These are phyloP conservation scores for Peromyscus californicus DNA, from an alignment of 2,113 vertebrate species.

Conservation along the genomic window DNA sequence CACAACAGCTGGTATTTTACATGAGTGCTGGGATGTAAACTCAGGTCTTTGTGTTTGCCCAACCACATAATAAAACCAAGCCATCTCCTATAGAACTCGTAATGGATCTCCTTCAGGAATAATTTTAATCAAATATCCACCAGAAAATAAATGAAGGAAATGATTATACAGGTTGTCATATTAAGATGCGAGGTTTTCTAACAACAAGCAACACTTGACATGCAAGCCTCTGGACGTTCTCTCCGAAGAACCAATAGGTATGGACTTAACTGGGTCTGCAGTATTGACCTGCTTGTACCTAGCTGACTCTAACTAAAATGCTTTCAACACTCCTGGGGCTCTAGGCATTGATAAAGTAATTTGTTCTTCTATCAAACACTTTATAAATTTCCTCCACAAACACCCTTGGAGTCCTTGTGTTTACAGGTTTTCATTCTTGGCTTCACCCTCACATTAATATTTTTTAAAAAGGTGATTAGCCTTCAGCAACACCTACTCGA, in stretches of 20 bases:
- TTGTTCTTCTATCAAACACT: neutral
- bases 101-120: neutral
- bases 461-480: neutral
- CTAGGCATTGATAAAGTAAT: conserved; percentile 12
- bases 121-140: neutral
- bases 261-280: neutral
- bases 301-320: neutral
- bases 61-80: neutral
- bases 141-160: conserved; percentile 1
- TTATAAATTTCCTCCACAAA: neutral
- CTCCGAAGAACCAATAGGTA: neutral
- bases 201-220: neutral
- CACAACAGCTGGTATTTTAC: neutral
- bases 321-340: neutral
- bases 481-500: neutral
- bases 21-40: neutral
- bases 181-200: conserved; percentile 33
- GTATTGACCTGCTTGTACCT: neutral
- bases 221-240: neutral
- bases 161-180: neutral
- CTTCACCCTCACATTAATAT: neutral
- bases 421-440: neutral
- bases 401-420: neutral
- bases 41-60: neutral
- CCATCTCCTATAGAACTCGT: neutral